Base-by-base conservation (phyloP, 2,797 vertebrate species). In the Takifugu rubripes region DNA sequence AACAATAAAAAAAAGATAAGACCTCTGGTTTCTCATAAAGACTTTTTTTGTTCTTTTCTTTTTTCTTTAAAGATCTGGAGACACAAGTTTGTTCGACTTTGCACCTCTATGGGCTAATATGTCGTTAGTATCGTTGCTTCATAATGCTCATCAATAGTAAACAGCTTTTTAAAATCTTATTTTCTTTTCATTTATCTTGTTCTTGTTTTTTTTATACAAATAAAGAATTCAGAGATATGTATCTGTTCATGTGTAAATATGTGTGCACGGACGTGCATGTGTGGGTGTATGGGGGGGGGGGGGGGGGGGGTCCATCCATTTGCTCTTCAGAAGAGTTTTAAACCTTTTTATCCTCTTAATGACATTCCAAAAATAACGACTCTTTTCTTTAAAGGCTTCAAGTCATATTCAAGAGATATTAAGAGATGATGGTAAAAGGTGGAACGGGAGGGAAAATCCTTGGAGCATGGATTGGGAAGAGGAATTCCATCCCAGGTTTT, bases 21-120 rank as follows among this genome's bases (percentile, higher is more conserved):
- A 90, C 85, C 84, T 89, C 84, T 85, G 80, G 78, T 89, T 84
- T 90, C 55, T 90, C 87, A 89, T 87, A 89, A 90, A 90, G 89
- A 91, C 88, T 84, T 88, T 89, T 86, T 81, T 62, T 80, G 66
- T 70, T 54, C 31, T 71, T 71, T 68, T 83, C 63, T 77, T 49
- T 87, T 91, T 90, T 88, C 79, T 90, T 89, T 90, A 90, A 91
- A 92, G 90, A 92, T 89, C 88, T 92, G 89, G 87, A 84, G 90
- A 93, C 90, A 91, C 85, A 89, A 87, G 81, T 91, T 91, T 91
- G 88, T 91, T 91, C 85, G 84, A 84, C 81, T 77, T 87, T 78
- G 74, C 76, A 75, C 86, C 84, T 86, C 91, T 91, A 87, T 68
- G 88, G 83, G 88, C 90, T 93, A 93, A 91, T 92, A 90, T 88